phyloP scores from a whole-genome alignment of 2,113 vertebrate genomes.

The Corythornis madagascariensis region DNA sequence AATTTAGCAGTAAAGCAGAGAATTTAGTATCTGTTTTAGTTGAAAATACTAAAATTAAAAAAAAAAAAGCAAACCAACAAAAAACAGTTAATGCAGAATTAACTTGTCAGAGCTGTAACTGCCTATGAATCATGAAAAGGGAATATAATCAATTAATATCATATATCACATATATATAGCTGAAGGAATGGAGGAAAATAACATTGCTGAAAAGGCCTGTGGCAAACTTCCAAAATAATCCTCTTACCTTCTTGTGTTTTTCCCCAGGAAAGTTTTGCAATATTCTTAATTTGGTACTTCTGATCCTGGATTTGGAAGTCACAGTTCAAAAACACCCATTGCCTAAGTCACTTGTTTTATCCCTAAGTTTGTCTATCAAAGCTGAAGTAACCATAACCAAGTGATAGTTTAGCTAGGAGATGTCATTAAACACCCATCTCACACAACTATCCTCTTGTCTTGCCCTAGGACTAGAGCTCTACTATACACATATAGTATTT shows the following conservation, averaged over 20 bases:
- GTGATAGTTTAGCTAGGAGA: neutral
- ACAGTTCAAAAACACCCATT: neutral
- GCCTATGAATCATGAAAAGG: neutral
- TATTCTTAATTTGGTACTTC: neutral
- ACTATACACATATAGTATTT: neutral
- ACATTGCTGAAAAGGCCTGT: neutral
- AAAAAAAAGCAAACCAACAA: neutral
- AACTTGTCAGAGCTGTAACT: neutral
- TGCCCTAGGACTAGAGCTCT: neutral
- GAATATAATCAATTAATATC: slow-evolving; percentile 6
- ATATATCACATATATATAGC: neutral
- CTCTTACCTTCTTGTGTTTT: neutral
- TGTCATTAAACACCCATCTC: neutral
- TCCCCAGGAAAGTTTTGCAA: neutral
- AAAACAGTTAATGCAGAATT: neutral
- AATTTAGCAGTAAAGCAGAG: neutral
- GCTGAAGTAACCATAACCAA: neutral
- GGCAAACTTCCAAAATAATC: neutral
- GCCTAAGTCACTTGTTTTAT: neutral
- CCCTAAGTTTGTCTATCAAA: neutral
- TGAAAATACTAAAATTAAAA: neutral
- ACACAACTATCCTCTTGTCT: neutral
- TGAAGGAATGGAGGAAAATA: neutral
- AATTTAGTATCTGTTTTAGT: neutral
- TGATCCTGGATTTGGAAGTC: neutral